phyloP scores from a whole-genome alignment of 2,888 invertebrate genomes.

The Asteroscopus sphinx region DNA sequence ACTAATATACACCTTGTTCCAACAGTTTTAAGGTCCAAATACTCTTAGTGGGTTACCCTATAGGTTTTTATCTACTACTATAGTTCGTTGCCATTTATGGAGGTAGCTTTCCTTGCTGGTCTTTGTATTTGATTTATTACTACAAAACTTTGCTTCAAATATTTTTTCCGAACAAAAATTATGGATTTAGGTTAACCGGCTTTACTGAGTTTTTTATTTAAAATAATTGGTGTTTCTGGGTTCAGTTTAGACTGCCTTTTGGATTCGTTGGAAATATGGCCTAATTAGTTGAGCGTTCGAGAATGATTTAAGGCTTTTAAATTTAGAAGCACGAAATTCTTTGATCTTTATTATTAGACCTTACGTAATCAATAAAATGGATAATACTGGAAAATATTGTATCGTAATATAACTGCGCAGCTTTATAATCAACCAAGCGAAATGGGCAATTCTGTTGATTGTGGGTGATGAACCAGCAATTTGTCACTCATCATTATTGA shows the following conservation, averaged over 20 bases:
- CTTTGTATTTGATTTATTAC: conserved; percentile 68
- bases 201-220: conserved; percentile 19
- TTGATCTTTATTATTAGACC: conserved; percentile 1
- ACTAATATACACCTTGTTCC: conserved; percentile 66
- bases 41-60: conserved; percentile 17
- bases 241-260: conserved; percentile 13
- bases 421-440: conserved; percentile 23
- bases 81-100: conserved; percentile 66
- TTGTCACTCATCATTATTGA: conserved; percentile 21
- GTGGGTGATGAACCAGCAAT: conserved; percentile 19
- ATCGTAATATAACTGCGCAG: conserved; percentile 2
- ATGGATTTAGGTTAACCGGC: conserved; percentile 44
- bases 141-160: conserved; percentile 35
- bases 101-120: conserved; percentile 74
- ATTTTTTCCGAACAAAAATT: conserved; percentile 34
- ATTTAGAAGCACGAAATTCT: neutral
- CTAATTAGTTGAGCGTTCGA: conserved; percentile 16
- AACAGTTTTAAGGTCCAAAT: conserved; percentile 54
- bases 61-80: conserved; percentile 59
- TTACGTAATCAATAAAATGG: neutral
- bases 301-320: conserved; percentile 13
- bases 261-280: conserved; percentile 20
- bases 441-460: conserved; percentile 23
- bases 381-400: conserved; percentile 1
- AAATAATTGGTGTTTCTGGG: conserved; percentile 34